A percentile compares a stretch with the other conserved stretches of the same genome.
These are phyloP conservation scores for Passer domesticus DNA, from an alignment of 2,113 vertebrate genomes.

Conservation along the genomic window DNA sequence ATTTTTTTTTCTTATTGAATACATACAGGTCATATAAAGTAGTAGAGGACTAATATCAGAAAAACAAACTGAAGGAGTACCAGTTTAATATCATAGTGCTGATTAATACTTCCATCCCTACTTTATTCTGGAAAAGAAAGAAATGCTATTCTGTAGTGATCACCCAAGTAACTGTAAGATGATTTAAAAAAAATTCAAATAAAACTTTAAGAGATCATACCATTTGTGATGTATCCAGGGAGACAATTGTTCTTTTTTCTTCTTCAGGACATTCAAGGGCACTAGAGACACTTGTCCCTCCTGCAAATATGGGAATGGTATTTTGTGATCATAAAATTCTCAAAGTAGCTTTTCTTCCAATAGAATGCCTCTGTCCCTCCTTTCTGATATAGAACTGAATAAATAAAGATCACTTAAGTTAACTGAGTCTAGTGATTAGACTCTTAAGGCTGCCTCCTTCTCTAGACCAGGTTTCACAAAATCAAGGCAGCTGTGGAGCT, in stretches of 20 bases:
- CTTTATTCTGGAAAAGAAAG: neutral
- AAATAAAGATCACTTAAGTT: neutral
- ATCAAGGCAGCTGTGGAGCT: neutral
- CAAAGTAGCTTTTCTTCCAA: neutral
- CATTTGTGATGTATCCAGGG: conserved; percentile 98
- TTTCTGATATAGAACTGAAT: neutral
- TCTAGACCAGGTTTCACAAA: neutral
- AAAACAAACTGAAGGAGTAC: neutral
- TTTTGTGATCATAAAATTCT: neutral
- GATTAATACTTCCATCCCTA: neutral
- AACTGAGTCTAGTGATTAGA: neutral
- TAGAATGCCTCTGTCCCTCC: neutral
- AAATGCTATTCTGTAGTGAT: neutral
- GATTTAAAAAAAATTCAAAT: neutral
- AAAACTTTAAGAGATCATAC: conserved; percentile 63
- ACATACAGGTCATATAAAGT: neutral
- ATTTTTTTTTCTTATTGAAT: neutral
- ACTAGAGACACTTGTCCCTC: conserved; percentile 94
- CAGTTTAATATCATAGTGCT: neutral
- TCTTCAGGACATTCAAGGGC: conserved; percentile 93
- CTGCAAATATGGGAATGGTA: conserved; percentile 69
- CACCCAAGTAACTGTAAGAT: neutral
- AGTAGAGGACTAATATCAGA: neutral
- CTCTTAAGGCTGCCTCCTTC: neutral
- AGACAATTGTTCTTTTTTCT: conserved; percentile 92